A percentile compares a stretch with the other conserved stretches of the same genome.
Evolutionary conservation across 2,113 vertebrate species (phyloP).

Genomic region (Platysteira castanea): DNA sequence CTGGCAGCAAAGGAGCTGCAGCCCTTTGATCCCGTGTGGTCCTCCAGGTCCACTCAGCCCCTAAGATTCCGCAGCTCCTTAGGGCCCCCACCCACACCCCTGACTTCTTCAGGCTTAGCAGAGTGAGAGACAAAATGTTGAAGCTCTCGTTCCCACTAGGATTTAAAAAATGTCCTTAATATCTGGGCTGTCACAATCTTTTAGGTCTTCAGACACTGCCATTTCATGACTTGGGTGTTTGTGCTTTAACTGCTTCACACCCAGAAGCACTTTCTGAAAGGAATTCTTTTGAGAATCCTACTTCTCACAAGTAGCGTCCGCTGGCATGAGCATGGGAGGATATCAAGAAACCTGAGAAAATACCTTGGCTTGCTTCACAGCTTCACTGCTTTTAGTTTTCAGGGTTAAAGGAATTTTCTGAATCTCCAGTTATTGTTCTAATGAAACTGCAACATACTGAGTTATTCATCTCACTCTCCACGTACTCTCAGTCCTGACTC

Average conservation of each 20-base stretch:
- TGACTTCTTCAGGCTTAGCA: neutral
- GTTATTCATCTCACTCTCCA: neutral
- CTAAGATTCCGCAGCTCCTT: neutral
- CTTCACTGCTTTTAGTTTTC: neutral
- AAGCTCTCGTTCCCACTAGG: neutral
- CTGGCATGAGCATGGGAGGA: rapidly evolving
- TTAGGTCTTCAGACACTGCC: neutral
- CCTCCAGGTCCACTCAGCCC: neutral
- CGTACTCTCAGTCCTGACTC: neutral
- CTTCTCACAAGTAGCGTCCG: rapidly evolving
- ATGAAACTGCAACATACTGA: neutral
- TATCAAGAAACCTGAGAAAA: neutral
- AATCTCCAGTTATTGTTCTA: neutral
- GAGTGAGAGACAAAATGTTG: neutral
- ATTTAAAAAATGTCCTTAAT: neutral
- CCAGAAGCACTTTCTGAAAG: neutral
- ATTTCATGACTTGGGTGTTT: neutral
- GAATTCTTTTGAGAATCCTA: neutral
- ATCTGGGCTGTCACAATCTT: neutral
- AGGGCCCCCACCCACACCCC: neutral
- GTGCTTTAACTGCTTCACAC: neutral
- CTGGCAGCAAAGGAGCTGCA: neutral
- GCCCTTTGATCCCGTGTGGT: neutral
- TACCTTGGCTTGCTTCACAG: neutral
- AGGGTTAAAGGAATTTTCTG: neutral